Evolutionary conservation across 2,113 vertebrate species (phyloP).

Genomic region (Polypterus bichir): DNA sequence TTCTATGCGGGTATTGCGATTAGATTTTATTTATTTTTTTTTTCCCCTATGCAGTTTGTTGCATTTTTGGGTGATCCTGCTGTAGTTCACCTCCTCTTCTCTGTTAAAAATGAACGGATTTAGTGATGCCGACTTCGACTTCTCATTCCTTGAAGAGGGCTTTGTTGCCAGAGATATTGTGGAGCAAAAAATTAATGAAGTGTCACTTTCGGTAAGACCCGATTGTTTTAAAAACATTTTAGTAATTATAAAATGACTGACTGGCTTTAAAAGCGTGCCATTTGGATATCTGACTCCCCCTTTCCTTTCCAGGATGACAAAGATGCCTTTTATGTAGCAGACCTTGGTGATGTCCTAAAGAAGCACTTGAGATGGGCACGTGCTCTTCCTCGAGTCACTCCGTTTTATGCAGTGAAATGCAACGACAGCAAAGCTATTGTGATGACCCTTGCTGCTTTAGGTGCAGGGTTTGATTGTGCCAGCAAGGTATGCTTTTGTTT

Average conservation of each 20-base stretch:
- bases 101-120: conserved; percentile 55
- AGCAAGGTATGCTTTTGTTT: conserved; percentile 65
- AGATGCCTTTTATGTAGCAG: conserved; percentile 92
- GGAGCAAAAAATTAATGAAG: conserved; percentile 92
- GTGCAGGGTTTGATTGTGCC: conserved; percentile 91
- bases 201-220: conserved; percentile 69
- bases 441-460: conserved; percentile 70
- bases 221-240: not conserved
- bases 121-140: conserved; percentile 56
- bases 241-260: too few relatives aligned
- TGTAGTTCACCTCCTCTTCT: too few relatives aligned
- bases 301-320: conserved; percentile 69
- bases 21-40: not conserved
- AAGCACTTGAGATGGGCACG: conserved; percentile 83
- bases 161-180: conserved; percentile 84
- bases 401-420: conserved; percentile 93
- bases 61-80: conserved; percentile 13
- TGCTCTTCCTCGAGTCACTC: conserved; percentile 72
- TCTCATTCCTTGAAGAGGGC: conserved; percentile 84
- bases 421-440: conserved; percentile 78
- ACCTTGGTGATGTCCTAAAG: conserved; percentile 83
- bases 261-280: too few relatives aligned
- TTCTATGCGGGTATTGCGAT: too few relatives aligned
- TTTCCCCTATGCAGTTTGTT: conserved; percentile 35
- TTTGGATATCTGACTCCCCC: not conserved